Evolutionary conservation across 2,888 invertebrate genomes (phyloP).

Genomic region (Trichogramma evanescens): DNA sequence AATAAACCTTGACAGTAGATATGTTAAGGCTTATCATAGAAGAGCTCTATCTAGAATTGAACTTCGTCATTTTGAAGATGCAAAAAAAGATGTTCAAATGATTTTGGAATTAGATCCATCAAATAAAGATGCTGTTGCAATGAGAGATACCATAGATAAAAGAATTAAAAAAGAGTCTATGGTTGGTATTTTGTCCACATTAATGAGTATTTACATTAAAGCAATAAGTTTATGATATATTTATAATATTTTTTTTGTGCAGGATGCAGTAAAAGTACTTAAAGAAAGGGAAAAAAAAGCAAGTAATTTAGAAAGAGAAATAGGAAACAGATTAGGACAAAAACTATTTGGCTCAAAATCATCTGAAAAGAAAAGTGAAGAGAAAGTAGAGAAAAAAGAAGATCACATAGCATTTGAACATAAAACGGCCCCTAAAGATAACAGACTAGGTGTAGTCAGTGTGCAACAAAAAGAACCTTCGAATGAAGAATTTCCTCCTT

Average conservation of each 20-base stretch:
- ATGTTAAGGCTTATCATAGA: constrained; percentile 79
- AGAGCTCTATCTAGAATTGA: constrained; percentile 70
- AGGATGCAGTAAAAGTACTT: no score
- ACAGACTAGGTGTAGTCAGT: constrained; percentile 1
- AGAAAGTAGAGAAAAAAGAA: neutral
- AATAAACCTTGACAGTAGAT: constrained; percentile 66
- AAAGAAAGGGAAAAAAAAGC: neutral
- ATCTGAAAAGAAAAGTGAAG: constrained; percentile 24
- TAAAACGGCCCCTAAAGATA: constrained; percentile 3
- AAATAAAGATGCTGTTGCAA: constrained; percentile 62
- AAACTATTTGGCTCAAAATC: constrained; percentile 9
- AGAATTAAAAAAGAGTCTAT: constrained; percentile 45
- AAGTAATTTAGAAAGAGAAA: constrained; percentile 11
- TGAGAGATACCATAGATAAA: constrained; percentile 54
- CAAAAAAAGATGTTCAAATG: constrained; percentile 63
- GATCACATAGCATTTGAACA: constrained; percentile 24
- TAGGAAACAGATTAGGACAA: constrained; percentile 16
- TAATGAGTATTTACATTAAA: no score
- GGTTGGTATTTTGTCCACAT: constrained; percentile 1
- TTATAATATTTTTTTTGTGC: neutral
- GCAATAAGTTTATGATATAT: neutral
- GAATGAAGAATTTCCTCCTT: constrained; percentile 40
- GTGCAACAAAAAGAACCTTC: neutral
- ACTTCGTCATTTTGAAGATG: constrained; percentile 64
- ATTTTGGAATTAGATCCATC: constrained; percentile 72